These are phyloP conservation scores for Microcebus ravelobensis DNA, from an alignment of 2,113 vertebrate genomes.

Conservation along the genomic window DNA sequence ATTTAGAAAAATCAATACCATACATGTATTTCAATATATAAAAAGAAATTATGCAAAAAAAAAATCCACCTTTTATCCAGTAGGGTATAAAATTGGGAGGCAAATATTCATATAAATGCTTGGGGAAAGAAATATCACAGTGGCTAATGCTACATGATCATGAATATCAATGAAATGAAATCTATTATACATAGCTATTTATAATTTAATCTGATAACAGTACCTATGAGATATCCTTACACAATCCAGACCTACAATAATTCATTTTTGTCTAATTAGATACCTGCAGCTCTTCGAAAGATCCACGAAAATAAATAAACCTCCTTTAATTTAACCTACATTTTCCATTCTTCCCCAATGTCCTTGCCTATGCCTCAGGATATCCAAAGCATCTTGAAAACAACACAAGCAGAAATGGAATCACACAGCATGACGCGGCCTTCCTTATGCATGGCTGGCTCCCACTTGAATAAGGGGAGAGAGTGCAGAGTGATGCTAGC, in stretches of 20 bases:
- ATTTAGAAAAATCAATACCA: neutral
- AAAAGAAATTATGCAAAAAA: neutral
- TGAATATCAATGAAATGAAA: neutral
- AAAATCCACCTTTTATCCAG: neutral
- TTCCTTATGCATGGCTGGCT: conserved; percentile 45
- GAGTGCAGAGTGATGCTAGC: neutral
- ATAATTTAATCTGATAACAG: neutral
- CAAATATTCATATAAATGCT: neutral
- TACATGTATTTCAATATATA: neutral
- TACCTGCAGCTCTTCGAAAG: neutral
- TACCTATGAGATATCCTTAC: neutral
- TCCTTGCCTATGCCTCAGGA: conserved; percentile 33
- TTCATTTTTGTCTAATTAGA: conserved; percentile 10
- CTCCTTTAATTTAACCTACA: neutral
- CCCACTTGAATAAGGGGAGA: neutral
- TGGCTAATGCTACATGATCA: neutral
- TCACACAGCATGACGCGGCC: neutral
- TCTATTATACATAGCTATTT: neutral
- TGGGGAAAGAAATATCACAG: neutral
- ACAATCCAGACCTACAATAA: neutral
- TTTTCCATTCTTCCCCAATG: neutral
- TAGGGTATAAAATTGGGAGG: neutral
- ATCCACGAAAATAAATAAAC: conserved; percentile 36
- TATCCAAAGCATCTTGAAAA: conserved; percentile 55
- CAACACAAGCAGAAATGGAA: conserved; percentile 33